Evolutionary conservation across 2,888 invertebrate species (phyloP).

Genomic region (Papilio protenor): DNA sequence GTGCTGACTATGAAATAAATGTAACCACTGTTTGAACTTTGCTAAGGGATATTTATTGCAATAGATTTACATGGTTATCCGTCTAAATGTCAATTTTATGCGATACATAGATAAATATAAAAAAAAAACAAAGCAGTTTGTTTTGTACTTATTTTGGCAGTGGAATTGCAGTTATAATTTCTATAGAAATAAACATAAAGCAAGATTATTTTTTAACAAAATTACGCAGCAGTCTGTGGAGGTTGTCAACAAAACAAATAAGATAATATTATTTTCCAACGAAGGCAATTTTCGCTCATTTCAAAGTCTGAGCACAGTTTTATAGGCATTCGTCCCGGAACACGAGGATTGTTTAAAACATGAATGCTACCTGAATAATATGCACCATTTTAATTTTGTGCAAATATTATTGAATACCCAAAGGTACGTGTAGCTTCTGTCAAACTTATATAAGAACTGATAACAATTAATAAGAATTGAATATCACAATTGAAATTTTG

Average conservation of each 20-base stretch:
- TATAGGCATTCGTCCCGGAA: conserved; percentile 11
- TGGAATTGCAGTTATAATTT: neutral
- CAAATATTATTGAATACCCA: conserved; percentile 14
- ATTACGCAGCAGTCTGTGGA: neutral
- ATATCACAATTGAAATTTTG: neutral
- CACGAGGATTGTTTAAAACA: conserved; percentile 11
- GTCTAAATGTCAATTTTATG: neutral
- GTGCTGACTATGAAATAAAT: conserved; percentile 34
- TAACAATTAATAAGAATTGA: no score
- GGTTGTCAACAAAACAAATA: conserved; percentile 16
- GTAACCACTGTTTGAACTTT: conserved; percentile 25
- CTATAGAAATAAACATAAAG: neutral
- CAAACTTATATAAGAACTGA: no score
- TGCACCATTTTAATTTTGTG: conserved; percentile 12
- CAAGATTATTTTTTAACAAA: neutral
- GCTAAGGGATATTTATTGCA: conserved; percentile 1
- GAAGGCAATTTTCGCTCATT: conserved; percentile 19
- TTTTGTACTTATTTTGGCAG: neutral
- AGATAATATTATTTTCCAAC: conserved; percentile 6
- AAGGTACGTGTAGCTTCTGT: neutral
- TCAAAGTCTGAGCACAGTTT: conserved; percentile 25
- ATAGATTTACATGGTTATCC: neutral
- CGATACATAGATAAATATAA: neutral
- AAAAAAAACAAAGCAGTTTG: neutral
- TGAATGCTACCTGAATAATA: conserved; percentile 4